Percentiles rank a stretch among this genome's conserved stretches.
Evolutionary conservation across 2,113 vertebrate species (phyloP).

Genomic region (Felis chaus): DNA sequence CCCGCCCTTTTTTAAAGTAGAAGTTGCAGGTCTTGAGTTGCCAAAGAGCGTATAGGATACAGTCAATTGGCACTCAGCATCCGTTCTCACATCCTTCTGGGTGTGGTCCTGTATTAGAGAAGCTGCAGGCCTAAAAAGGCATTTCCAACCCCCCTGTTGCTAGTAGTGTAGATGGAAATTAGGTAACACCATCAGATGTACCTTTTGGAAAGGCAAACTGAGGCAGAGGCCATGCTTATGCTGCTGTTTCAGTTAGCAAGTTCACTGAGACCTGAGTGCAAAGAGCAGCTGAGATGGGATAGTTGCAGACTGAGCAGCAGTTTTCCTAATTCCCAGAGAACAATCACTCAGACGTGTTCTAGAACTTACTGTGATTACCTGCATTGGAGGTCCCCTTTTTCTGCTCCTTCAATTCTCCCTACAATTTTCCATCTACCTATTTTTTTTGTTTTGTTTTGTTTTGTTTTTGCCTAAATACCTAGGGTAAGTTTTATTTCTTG

Average conservation of each 20-base stretch:
- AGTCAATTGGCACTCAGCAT: background rate
- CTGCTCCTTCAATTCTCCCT: background rate
- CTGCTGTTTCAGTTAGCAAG: background rate
- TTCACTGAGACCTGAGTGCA: background rate
- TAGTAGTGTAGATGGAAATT: background rate
- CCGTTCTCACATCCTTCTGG: background rate
- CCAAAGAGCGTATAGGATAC: background rate
- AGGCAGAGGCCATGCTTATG: background rate
- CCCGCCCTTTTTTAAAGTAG: background rate
- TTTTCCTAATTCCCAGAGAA: background rate
- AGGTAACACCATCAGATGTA: background rate
- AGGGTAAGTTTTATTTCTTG: background rate
- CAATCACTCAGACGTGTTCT: background rate
- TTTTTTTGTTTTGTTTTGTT: background rate
- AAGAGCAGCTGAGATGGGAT: too few species aligned
- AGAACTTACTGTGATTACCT: background rate
- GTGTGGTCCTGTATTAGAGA: background rate
- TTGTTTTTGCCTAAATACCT: background rate
- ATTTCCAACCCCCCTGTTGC: background rate
- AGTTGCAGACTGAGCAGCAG: accelerated
- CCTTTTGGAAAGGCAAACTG: background rate
- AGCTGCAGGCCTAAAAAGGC: background rate
- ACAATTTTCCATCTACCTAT: background rate
- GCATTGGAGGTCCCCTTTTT: background rate
- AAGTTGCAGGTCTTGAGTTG: background rate